Base-by-base conservation (phyloP, 2,113 vertebrate genomes). In the Saguinus midas region DNA sequence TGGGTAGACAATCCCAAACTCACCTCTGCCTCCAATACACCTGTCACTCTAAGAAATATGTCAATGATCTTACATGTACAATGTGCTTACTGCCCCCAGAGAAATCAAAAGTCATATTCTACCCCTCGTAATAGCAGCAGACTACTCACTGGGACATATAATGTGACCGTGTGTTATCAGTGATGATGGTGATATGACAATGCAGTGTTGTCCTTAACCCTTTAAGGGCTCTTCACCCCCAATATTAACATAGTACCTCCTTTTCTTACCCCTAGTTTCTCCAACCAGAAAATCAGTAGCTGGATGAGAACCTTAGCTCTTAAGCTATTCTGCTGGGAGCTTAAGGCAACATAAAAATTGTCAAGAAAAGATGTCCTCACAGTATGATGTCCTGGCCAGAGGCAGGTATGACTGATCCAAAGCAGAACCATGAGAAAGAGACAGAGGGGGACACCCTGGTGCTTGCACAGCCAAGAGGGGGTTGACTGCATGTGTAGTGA, bases 1-100 rank as follows among this genome's bases (percentile, higher is more conserved):
- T 78, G 79, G 80, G 95, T 80, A 85, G 92, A 93, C 66, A 92
- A 78, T 90, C 64, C 81, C 37, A 91, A 48, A 64, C 29, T 94
- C 81, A 92, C 84, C 66, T 94, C 40, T 83, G 91, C n/a, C 58
- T 93, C 61, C 61, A n/a, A 70, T 61, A 20, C 3, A 12, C 23
- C 89, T 37, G 21, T 6, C 29, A 90, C 10, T 29, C 82, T 76
- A 84, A 96, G 82, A 84, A 91, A 52, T 9, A 64, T 4, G 18
- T 13, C 37, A 45, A 11, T 14, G 64, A 90, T 72, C 87, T 95
- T 48, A 16, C 37, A 64, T 1, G 29, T 68, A 52, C 70, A 45
- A 40, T 9, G 16, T 72, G 61, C 45, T 91, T 52, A 78, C 70
- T 57, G 40, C n/a, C 35, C 23, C 45, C 29, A 27, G 68, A 79